Evolutionary conservation across 2,113 vertebrate species (phyloP).

Genomic region (Mystacornis crossleyi): DNA sequence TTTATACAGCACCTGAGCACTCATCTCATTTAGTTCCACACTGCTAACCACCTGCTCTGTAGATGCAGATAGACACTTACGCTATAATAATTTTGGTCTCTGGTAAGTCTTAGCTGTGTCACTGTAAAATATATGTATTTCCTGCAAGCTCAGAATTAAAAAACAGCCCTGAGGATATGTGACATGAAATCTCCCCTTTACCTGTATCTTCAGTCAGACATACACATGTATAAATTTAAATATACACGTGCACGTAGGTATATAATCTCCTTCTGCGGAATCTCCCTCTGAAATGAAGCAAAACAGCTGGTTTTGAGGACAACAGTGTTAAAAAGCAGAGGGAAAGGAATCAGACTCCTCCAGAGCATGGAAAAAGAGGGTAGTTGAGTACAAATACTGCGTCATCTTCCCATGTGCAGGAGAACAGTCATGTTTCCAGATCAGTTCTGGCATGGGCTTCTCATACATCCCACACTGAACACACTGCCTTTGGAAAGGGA

Average conservation of each 20-base stretch:
- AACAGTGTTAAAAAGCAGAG: neutral
- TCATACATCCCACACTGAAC: neutral
- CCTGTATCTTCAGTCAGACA: neutral
- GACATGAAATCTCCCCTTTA: neutral
- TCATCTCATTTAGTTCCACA: neutral
- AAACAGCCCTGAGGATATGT: neutral
- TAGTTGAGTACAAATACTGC: neutral
- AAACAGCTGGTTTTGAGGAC: neutral
- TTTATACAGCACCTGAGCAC: neutral
- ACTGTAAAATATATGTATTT: neutral
- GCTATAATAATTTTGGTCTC: neutral
- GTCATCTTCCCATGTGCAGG: neutral
- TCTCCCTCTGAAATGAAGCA: neutral
- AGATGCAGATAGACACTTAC: neutral
- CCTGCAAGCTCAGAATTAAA: neutral
- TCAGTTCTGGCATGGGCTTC: neutral
- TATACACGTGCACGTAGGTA: no score
- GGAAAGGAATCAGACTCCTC: neutral
- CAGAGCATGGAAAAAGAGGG: neutral
- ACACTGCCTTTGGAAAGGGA: neutral
- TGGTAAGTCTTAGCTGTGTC: neutral
- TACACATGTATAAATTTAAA: neutral
- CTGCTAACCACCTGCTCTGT: neutral
- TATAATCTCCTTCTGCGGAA: neutral
- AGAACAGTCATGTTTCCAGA: neutral